Evolutionary conservation across 2,888 invertebrate species (phyloP), one percentile per base, ranked within the genome.

Genomic region (Leptura quadrifasciata): DNA sequence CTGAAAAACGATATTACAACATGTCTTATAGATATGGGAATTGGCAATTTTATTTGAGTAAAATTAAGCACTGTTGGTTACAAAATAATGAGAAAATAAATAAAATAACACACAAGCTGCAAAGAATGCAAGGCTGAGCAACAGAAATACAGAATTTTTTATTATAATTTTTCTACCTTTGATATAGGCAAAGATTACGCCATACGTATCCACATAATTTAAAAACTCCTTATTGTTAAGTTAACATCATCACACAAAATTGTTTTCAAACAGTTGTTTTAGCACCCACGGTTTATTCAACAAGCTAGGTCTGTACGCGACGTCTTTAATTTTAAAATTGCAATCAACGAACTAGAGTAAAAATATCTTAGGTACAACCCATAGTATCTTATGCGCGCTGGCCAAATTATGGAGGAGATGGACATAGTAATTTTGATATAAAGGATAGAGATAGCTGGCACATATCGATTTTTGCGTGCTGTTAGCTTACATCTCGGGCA

Each of bases 321-420:
- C 55, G 72, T 75, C 83, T 84, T 84, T 85, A 86, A 87, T 87
- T 87, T 87, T 85, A 86, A 87, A 87, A 87, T 88, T 86, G 83
- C 87, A 80, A 84, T 85, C 84, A 85, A 82, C 83, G 72, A 78
- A 78, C 77, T 75, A 81, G 85, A 84, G 87, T 88, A 88, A 87
- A 89, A 88, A 88, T 89, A 88, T 87, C 86, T 85, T 55, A 70
- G 87, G 87, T 84, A 86, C 88, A 86, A 85, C 87, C 88, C 87
- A 86, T 86, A 82, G 83, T 84, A 84, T 84, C 83, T 83, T 83
- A 81, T 83, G 86, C 84, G 85, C 84, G 85, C 84, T 85, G 82
- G 85, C 85, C 86, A 83, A 85, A 85, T 78, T 79, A 83, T 80
- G 80, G 80, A 77, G 79, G 84, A 84, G 86, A 85, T 74, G 82